Evolutionary conservation across 1,140 invertebrate genomes (phyloP), one percentile per base, ranked within the genome.

Genomic region (Lepidurus apus): DNA sequence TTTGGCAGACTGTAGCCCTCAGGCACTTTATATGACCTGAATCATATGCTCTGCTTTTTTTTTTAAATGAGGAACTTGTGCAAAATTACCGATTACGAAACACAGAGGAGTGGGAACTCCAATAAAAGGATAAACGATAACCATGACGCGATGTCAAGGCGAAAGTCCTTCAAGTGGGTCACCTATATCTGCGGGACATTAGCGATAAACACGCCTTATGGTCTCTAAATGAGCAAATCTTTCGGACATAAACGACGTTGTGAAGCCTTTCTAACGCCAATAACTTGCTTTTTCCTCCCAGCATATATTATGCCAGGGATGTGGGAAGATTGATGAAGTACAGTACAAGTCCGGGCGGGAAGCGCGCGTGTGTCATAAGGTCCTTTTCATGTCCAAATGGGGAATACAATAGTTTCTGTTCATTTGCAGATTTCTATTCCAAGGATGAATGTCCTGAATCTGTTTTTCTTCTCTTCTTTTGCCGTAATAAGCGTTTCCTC

Each of bases 111-210:
- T 21, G 17, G 53, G 53, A 21, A 13, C 21, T 21, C 21, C 21
- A 65, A 21, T 17, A 17, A 13, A 65, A 21, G 6, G 53, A 65
- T 65, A 21, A 21, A 21, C 13, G 53, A 65, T 65, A 21, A 21
- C 13, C 53, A 21, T 65, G 9, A 21, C 53, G 53, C 21, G 8
- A 65, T 65, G 53, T 65, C 53, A 65, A 65, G 53, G 53, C 53
- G 13, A 65, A 65, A 65, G 53, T 65, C n/a, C 53, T 65, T 65
- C 53, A 65, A 11, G 21, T 65, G 53, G 53, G 53, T 65, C 53
- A 65, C 53, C 53, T 65, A 65, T 65, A 65, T 65, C 53, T 21
- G 17, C 53, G 53, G 53, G 53, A 65, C 53, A 65, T 65, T 21
- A 65, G 7, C 53, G 13, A 65, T 65, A 65, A 65, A 65, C 53